phyloP scores from a whole-genome alignment of 2,113 vertebrate species.

The Rhinoderma darwinii region DNA sequence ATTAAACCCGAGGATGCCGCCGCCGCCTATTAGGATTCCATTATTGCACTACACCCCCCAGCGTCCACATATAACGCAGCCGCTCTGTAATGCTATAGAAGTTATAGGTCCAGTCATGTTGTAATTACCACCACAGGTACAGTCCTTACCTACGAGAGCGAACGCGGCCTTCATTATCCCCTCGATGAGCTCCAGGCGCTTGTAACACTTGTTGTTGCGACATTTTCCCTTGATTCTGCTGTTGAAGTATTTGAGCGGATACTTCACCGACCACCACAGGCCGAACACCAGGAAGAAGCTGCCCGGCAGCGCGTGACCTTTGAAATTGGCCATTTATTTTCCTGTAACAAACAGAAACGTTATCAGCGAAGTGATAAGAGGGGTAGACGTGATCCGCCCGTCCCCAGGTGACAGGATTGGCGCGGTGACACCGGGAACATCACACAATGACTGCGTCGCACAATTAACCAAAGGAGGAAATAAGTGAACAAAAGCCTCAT shows the following conservation, averaged over 20 bases:
- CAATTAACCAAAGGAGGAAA: background rate
- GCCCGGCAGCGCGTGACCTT: constrained; percentile 92
- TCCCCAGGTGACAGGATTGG: background rate
- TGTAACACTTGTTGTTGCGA: constrained; percentile 61
- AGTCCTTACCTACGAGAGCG: constrained; percentile 81
- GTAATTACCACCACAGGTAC: background rate
- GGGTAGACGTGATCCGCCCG: background rate
- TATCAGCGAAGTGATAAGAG: constrained; percentile 3
- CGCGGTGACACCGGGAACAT: background rate
- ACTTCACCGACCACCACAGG: constrained; percentile 89
- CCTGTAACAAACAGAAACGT: background rate
- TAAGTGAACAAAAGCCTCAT: background rate
- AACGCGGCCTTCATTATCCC: constrained; percentile 77
- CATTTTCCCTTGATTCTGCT: constrained; percentile 68
- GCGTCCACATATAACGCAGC: no score
- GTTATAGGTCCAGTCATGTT: background rate
- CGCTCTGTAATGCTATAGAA: background rate
- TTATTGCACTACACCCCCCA: no score
- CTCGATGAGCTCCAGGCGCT: constrained; percentile 80
- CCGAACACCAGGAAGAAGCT: constrained; percentile 89
- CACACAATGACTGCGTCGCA: background rate
- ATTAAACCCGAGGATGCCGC: no score
- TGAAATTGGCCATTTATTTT: constrained; percentile 88
- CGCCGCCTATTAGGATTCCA: no score
- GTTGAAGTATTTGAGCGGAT: constrained; percentile 75